Evolutionary conservation across 2,113 vertebrate genomes (phyloP).

Genomic region (Synodontis membranacea): DNA sequence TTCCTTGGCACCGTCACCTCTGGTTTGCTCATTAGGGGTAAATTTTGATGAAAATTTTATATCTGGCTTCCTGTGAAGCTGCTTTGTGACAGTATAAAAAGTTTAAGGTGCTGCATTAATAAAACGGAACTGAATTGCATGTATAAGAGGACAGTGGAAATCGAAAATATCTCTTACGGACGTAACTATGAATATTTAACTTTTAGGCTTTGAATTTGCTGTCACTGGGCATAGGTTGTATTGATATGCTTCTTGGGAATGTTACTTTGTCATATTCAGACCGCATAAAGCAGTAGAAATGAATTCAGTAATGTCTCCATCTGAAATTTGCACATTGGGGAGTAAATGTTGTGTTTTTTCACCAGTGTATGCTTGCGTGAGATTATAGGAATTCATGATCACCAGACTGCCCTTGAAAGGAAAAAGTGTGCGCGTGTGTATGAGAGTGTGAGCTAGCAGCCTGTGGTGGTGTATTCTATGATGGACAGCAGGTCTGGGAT

Average conservation of each 20-base stretch:
- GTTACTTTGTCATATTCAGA: not conserved
- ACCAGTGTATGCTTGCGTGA: not conserved
- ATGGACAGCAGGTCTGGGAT: slow-evolving; percentile 40
- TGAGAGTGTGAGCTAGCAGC: slow-evolving; percentile 15
- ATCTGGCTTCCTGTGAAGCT: not conserved
- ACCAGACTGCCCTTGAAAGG: not conserved
- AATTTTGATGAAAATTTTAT: not conserved
- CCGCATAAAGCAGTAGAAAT: not conserved
- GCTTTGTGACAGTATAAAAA: not conserved
- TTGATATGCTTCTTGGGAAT: not conserved
- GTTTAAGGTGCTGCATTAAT: not conserved
- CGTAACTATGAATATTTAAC: not conserved
- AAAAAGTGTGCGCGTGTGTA: not conserved
- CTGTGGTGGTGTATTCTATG: slow-evolving; percentile 25
- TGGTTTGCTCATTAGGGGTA: not conserved
- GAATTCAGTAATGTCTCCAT: not conserved
- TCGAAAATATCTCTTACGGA: not conserved
- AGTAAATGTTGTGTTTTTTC: not conserved
- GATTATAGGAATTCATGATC: slow-evolving; percentile 4
- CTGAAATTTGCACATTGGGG: not conserved
- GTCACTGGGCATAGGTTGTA: not conserved
- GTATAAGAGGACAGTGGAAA: not conserved
- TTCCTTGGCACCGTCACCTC: not conserved
- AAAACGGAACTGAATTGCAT: not conserved
- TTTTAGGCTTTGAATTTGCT: not conserved